Conservation (phyloP, 2,888 invertebrate genomes). For the Chorisops tibialis region DNA sequence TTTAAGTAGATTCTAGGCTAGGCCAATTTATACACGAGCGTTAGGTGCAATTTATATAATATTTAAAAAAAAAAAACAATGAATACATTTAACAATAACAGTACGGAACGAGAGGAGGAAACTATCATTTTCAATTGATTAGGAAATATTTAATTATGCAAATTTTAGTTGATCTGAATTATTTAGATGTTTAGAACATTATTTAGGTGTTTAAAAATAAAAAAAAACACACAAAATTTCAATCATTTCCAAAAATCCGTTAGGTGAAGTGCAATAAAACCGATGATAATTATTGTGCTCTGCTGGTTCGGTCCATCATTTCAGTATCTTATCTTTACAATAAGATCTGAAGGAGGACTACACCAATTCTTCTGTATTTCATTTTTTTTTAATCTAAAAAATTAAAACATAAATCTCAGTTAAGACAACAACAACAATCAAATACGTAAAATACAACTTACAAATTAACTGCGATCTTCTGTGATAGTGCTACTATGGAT, state of each 20-base stretch:
- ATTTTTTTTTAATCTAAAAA: not conserved
- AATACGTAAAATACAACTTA: not conserved
- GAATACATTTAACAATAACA: no score
- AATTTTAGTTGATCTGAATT: no score
- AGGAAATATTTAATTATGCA: no score
- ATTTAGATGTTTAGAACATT: no score
- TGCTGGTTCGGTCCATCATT: not conserved
- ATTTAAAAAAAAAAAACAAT: no score
- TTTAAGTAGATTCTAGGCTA: conserved; percentile 4
- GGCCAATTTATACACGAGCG: conserved; percentile 5
- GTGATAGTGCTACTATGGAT: conserved; percentile 9
- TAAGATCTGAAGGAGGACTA: conserved; percentile 13
- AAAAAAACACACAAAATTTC: not conserved
- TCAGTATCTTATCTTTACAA: conserved; percentile 1
- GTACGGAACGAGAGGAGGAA: no score
- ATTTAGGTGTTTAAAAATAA: not conserved
- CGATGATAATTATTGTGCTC: not conserved
- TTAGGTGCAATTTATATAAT: conserved; percentile 6
- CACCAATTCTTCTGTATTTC: not conserved
- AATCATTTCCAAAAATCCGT: not conserved
- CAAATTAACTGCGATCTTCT: not conserved
- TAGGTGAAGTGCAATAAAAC: conserved; percentile 4
- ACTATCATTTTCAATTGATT: no score
- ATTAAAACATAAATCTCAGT: not conserved
- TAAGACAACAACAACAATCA: no score